Evolutionary conservation across 1,140 invertebrate species (phyloP).

Genomic region (Batillaria attramentaria): DNA sequence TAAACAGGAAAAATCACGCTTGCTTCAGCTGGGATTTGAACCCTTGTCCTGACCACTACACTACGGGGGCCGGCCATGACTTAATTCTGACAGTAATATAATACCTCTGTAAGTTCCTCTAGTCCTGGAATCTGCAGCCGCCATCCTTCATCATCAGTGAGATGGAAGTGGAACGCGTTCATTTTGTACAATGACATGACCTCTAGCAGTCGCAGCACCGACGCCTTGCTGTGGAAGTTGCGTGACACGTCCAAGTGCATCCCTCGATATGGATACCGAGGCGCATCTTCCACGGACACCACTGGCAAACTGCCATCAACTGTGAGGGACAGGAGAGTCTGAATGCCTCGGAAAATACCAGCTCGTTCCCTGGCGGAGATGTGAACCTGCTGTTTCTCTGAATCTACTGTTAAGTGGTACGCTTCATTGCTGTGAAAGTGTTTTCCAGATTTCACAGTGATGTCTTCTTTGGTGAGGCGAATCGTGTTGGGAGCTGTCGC

Average conservation of each 20-base stretch:
- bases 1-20: no score
- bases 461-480: slow-evolving; percentile 7
- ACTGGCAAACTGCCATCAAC: slow-evolving; percentile 30
- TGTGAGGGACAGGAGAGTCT: slow-evolving; percentile 48
- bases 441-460: not conserved
- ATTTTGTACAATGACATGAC: slow-evolving; percentile 66
- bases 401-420: slow-evolving; percentile 41
- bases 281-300: slow-evolving; percentile 45
- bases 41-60: no score
- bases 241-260: slow-evolving; percentile 65
- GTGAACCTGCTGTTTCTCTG: slow-evolving; percentile 30
- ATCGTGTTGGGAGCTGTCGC: not conserved
- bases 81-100: not conserved
- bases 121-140: slow-evolving; percentile 66
- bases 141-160: slow-evolving; percentile 69
- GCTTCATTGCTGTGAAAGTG: slow-evolving; percentile 33
- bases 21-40: no score
- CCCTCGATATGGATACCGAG: slow-evolving; percentile 59
- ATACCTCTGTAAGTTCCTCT: slow-evolving; percentile 63
- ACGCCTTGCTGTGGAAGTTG: slow-evolving; percentile 62
- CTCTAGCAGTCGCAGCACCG: slow-evolving; percentile 58
- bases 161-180: slow-evolving; percentile 67
- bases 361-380: slow-evolving; percentile 39
- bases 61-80: not conserved
- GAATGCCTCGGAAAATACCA: slow-evolving; percentile 57